Base-by-base conservation (phyloP, 2,888 invertebrate species). In the Drosophila meridionalis region DNA sequence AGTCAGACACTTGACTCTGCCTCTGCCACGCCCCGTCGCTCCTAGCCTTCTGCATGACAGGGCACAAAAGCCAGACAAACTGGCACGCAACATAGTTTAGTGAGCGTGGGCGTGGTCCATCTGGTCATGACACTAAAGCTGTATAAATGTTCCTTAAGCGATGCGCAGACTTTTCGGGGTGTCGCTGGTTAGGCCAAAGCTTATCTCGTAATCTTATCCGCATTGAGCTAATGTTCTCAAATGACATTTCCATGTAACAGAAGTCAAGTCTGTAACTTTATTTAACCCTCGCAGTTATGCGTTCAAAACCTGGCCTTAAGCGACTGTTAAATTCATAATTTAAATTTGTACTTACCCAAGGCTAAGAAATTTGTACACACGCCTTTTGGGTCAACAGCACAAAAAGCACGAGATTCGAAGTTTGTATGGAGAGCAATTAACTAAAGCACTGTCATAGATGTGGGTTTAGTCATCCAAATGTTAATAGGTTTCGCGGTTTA, bases 101-200 rank as follows among this genome's bases (percentile, higher is more conserved):
- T 40, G 42, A 36, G 26, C 30, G 45, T 56, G 56, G 65, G 61
- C 59, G 53, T 60, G 43, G 20, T 14, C 43, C 68, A 62, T 60
- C 73, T 69, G 73, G 56, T 65, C 64, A 34, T 61, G 76, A 68
- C 63, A 60, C 67, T 71, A 60, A 71, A 81, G 65, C 70, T 67
- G 70, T 56, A 70, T 70, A 80, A 80, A 76, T 62, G 56, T 63
- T 67, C 61, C 67, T 60, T 63, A 56, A 68, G 67, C 63, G 55
- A 34, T 58, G 34, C 73, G 57, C 59, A 63, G 56, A 43, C 53
- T 58, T 65, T 40, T 45, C 52, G n/a, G n/a, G 40, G 28, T 36
- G n/a, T 59, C 50, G 50, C 48, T 36, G 45, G 38, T 34, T 53
- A n/a, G 34, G 53, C 26, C 26, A 40, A 26, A 43, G 56, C 60